phyloP scores from a whole-genome alignment of 2,797 vertebrate genomes.

The Naso thynnoides region DNA sequence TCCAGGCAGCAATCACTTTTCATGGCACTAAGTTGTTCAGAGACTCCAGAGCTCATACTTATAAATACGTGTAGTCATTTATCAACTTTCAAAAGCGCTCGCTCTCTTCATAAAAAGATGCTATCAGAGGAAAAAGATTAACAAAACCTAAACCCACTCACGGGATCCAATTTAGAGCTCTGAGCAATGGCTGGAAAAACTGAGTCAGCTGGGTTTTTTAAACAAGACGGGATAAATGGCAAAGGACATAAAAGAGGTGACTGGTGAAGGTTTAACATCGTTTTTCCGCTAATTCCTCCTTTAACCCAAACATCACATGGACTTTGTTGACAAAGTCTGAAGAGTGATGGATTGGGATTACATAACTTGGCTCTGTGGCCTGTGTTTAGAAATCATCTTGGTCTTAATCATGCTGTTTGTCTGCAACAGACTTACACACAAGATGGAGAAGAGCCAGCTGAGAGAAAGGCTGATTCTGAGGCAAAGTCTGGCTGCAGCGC shows the following conservation, averaged over 20 bases:
- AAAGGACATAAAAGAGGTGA: background rate
- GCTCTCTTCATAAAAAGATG: conserved; percentile 35
- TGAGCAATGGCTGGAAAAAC: conserved; percentile 44
- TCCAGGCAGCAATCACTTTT: conserved; percentile 31
- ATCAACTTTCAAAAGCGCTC: conserved; percentile 18
- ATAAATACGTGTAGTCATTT: conserved; percentile 39
- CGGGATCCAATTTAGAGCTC: conserved; percentile 11
- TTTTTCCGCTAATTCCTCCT: conserved; percentile 19
- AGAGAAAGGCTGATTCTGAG: conserved; percentile 37
- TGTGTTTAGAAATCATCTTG: conserved; percentile 33
- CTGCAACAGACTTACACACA: conserved; percentile 27
- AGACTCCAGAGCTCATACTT: conserved; percentile 13
- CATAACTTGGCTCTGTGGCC: conserved; percentile 12
- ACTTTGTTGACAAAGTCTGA: conserved; percentile 46
- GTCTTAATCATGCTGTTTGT: conserved; percentile 38
- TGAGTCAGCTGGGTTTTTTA: conserved; percentile 36
- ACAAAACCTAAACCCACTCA: conserved; percentile 21
- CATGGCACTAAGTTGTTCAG: conserved; percentile 25
- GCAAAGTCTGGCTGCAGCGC: conserved; percentile 30
- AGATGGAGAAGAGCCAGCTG: conserved; percentile 51
- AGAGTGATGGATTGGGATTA: conserved; percentile 23
- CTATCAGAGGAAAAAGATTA: conserved; percentile 30
- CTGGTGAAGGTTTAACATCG: background rate
- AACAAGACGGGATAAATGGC: conserved; percentile 1
- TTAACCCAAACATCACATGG: conserved; percentile 28